phyloP scores from a whole-genome alignment of 1,140 invertebrate genomes.

The Tenebrio molitor region DNA sequence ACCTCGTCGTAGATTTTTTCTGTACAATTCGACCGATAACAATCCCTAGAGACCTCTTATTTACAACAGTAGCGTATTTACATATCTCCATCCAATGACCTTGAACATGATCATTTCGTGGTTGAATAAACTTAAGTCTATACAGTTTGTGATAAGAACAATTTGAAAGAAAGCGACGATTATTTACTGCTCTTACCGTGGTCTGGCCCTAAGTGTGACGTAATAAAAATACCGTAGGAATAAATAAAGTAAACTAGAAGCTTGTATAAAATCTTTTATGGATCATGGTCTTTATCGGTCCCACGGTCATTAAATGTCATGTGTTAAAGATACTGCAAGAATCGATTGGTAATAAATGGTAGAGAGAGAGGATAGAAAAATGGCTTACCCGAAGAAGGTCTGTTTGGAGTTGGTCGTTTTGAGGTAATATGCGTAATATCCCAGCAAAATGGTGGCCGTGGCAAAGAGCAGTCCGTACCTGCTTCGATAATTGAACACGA shows the following conservation, averaged over 20 bases:
- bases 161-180: slow-evolving; percentile 7
- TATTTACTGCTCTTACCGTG: neutral
- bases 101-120: slow-evolving; percentile 11
- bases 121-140: slow-evolving; percentile 31
- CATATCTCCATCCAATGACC: slow-evolving; percentile 7
- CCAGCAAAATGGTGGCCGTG: slow-evolving; percentile 69
- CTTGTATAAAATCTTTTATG: slow-evolving; percentile 63
- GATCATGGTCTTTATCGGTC: slow-evolving; percentile 60
- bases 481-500: slow-evolving; percentile 61
- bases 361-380: neutral
- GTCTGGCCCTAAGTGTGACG: too few species aligned
- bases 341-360: neutral
- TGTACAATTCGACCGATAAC: slow-evolving; percentile 2
- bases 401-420: slow-evolving; percentile 64
- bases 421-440: slow-evolving; percentile 69
- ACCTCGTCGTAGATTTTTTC: too few species aligned
- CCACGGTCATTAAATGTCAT: slow-evolving; percentile 63
- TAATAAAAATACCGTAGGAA: slow-evolving; percentile 12
- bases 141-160: slow-evolving; percentile 21
- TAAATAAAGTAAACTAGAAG: slow-evolving; percentile 34
- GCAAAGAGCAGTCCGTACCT: slow-evolving; percentile 67
- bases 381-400: slow-evolving; percentile 57
- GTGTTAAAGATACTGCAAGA: slow-evolving; percentile 61
- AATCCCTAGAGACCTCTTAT: slow-evolving; percentile 34
- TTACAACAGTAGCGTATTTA: slow-evolving; percentile 24